Evolutionary conservation across 1,140 invertebrate genomes (phyloP), one percentile per base, ranked within the genome.

Genomic region (Bathynomus jamesi): DNA sequence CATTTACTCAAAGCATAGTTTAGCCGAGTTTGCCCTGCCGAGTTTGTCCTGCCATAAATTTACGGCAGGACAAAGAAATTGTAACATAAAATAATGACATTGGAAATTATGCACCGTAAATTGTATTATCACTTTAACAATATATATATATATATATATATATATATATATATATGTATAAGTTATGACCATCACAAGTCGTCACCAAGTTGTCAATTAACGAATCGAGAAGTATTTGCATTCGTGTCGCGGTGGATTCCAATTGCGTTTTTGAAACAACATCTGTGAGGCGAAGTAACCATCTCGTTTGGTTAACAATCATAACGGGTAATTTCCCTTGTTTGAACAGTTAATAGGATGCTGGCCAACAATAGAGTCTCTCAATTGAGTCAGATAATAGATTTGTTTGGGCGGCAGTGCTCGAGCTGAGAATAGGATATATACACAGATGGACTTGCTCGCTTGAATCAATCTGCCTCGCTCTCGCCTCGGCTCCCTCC

Each of bases 71-170:
- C n/a, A n/a, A n/a, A n/a, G n/a, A n/a, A n/a, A n/a, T n/a, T n/a
- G n/a, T n/a, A n/a, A n/a, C n/a, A n/a, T n/a, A n/a, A n/a, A n/a
- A n/a, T n/a, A n/a, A n/a, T n/a, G n/a, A n/a, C n/a, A n/a, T n/a
- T n/a, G n/a, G n/a, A n/a, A n/a, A n/a, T n/a, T n/a, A n/a, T n/a
- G n/a, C n/a, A n/a, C n/a, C n/a, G n/a, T n/a, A n/a, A n/a, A n/a
- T n/a, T n/a, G n/a, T n/a, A n/a, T n/a, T n/a, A n/a, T n/a, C n/a
- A n/a, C n/a, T n/a, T n/a, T n/a, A n/a, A n/a, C n/a, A n/a, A n/a
- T n/a, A 53, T 53, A 53, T 53, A 53, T 53, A 53, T 53, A 53
- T 53, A 53, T 53, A 53, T 53, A 53, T 53, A 53, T 53, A 53
- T 53, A 53, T 53, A 53, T 53, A 53, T 53, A 53, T 53, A 53